phyloP scores from a whole-genome alignment of 1,140 invertebrate genomes.

The Sminthurides bifidus region DNA sequence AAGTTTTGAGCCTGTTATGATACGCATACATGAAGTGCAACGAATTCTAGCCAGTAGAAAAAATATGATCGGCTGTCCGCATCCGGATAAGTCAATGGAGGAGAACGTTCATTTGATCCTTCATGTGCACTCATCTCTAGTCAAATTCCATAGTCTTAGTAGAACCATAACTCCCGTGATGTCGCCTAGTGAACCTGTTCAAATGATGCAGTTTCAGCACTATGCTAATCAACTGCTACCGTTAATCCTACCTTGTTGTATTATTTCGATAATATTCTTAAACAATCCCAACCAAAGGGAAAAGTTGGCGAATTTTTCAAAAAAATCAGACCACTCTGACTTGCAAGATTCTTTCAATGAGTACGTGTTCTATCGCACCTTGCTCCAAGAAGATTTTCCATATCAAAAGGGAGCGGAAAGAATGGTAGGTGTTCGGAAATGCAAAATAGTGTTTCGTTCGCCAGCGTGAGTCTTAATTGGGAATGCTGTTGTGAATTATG shows the following conservation, averaged over 20 bases:
- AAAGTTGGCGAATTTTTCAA: too few species aligned
- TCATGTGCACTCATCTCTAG: slow-evolving; percentile 16
- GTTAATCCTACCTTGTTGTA: slow-evolving; percentile 21
- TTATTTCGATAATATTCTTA: neutral
- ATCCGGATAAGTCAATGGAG: slow-evolving; percentile 15
- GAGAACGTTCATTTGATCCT: slow-evolving; percentile 21
- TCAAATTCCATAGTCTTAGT: slow-evolving; percentile 2
- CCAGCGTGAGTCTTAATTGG: too few species aligned
- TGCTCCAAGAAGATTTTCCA: slow-evolving; percentile 25
- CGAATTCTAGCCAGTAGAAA: slow-evolving; percentile 10
- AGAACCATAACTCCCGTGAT: neutral
- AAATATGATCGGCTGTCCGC: slow-evolving; percentile 15
- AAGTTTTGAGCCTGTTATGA: slow-evolving; percentile 10
- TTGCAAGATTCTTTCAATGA: slow-evolving; percentile 4
- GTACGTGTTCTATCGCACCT: slow-evolving; percentile 17
- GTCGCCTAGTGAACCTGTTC: slow-evolving; percentile 12
- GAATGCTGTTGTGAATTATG: too few species aligned
- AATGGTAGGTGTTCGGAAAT: too few species aligned
- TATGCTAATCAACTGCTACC: slow-evolving; percentile 29
- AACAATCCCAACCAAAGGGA: neutral
- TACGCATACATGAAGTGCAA: slow-evolving; percentile 7
- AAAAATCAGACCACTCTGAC: too few species aligned
- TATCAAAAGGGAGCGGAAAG: slow-evolving; percentile 9
- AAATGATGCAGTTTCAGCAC: slow-evolving; percentile 29
- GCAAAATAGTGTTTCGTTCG: too few species aligned